Percentiles rank a stretch among this genome's conserved stretches.
Conservation (phyloP, 2,113 vertebrate species). For the Nipponia nippon region DNA sequence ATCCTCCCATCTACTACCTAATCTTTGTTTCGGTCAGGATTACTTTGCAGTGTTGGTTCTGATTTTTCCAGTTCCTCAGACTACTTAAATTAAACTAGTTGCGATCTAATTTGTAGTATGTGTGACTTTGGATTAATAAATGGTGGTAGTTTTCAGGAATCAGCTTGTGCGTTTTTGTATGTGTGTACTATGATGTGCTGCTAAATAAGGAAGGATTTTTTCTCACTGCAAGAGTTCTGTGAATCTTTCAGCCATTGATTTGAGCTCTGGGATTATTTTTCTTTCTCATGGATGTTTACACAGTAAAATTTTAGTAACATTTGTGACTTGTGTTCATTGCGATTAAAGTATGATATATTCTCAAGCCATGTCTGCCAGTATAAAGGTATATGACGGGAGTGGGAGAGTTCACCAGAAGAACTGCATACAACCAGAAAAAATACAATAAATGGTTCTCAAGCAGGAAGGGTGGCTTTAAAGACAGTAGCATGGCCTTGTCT, state of each 20-base stretch:
- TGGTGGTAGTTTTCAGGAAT: not conserved
- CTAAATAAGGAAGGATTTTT: not conserved
- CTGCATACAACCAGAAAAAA: not conserved
- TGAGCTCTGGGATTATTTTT: not conserved
- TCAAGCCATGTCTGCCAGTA: not conserved
- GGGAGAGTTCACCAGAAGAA: not conserved
- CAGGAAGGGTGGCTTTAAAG: not conserved
- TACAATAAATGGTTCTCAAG: not conserved
- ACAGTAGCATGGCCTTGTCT: not conserved
- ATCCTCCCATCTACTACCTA: not conserved
- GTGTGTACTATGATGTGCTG: not conserved
- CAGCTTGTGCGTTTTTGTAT: not conserved
- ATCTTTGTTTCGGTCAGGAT: not conserved
- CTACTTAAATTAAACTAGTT: not conserved
- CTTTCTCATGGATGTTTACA: not conserved
- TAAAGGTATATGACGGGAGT: not conserved
- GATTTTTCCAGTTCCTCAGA: not conserved
- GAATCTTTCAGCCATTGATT: not conserved
- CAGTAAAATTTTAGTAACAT: not conserved
- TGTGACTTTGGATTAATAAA: not conserved
- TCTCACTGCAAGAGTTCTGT: not conserved
- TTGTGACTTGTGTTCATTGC: not conserved
- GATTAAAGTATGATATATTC: not conserved
- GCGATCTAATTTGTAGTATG: not conserved
- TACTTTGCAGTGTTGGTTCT: not conserved